Percentiles rank a stretch among this genome's conserved stretches.
Conservation (phyloP, 2,888 invertebrate species). For the Oegoconia quadripuncta region DNA sequence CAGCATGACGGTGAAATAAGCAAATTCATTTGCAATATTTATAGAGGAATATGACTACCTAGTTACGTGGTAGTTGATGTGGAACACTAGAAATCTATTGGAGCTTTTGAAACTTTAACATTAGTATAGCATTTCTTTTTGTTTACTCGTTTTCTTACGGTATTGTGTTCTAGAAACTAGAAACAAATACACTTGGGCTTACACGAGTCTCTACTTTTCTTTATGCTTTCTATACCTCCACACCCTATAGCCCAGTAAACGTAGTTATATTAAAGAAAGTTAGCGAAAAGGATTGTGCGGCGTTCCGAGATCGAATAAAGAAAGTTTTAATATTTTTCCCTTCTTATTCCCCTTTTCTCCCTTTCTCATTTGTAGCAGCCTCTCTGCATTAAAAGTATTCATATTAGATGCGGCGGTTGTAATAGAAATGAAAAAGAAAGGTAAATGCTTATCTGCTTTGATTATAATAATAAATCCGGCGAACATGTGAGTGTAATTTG, state of each 20-base stretch:
- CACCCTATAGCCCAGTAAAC: constrained; percentile 20
- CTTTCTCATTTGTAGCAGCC: constrained; percentile 41
- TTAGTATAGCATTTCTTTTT: too few species aligned
- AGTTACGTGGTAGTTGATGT: too few species aligned
- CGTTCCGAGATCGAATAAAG: constrained; percentile 48
- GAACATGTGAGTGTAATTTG: too few species aligned
- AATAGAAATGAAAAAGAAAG: constrained; percentile 18
- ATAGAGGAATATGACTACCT: too few species aligned
- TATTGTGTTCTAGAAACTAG: too few species aligned
- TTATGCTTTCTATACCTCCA: constrained; percentile 17
- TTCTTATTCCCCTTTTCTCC: constrained; percentile 33
- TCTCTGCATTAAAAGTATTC: constrained; percentile 34
- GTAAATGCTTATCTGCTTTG: too few species aligned
- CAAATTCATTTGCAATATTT: too few species aligned
- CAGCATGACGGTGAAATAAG: too few species aligned
- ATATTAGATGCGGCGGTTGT: constrained; percentile 18
- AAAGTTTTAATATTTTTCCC: constrained; percentile 57
- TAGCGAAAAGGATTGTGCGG: constrained; percentile 48
- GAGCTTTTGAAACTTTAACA: too few species aligned
- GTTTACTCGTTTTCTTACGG: too few species aligned
- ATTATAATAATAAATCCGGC: too few species aligned
- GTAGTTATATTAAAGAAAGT: constrained; percentile 48
- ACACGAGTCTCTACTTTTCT: constrained; percentile 16
- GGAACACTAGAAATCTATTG: too few species aligned
- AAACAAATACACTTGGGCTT: constrained; percentile 15